Base-by-base conservation (phyloP, 1,140 invertebrate genomes). In the Cyphomyrmex costatus region DNA sequence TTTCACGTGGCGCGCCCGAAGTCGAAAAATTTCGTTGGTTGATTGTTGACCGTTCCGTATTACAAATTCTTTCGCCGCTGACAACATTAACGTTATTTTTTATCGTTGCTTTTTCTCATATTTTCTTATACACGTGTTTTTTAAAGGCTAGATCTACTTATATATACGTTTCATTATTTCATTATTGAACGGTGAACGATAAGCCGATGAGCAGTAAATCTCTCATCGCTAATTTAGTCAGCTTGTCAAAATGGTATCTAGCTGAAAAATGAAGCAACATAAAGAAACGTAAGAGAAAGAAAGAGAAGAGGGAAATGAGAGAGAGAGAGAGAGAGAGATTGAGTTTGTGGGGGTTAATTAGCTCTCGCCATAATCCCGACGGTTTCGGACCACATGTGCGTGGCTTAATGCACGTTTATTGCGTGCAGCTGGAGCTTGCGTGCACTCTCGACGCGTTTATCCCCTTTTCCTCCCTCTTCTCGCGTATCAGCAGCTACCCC, bases 341-440 rank as follows among this genome's bases (percentile, higher is more conserved):
- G 46, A 16, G 33, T 65, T 84, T 60, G 66, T 56, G 73, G 19
- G 83, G 74, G 87, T 87, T 90, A 90, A 90, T 88, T 89, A 90
- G 85, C 68, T 87, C 79, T 86, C 87, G 78, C 78, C 53, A 74
- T 90, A 90, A 90, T 90, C 89, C 88, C 85, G 49, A 87, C 87
- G 89, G 89, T 79, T 86, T 89, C 51, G 51, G 79, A 87, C 87
- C 88, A 90, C 85, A 90, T 83, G 89, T 86, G 89, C 78, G 36
- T 87, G 53, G 78, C 73, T 89, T 90, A 89, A 79, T 86, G 85
- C 87, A 79, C 88, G 88, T 89, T 89, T 87, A 87, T 90, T 89
- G 87, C 88, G 73, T 86, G 87, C 88, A 88, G 88, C 88, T 89
- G 88, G 58, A 89, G 84, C 84, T 74, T 76, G 78, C 85, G 60